A percentile compares a stretch with the other conserved stretches of the same genome.
These are phyloP conservation scores for Laspeyria flexula DNA, from an alignment of 2,888 invertebrate genomes.

Conservation along the genomic window DNA sequence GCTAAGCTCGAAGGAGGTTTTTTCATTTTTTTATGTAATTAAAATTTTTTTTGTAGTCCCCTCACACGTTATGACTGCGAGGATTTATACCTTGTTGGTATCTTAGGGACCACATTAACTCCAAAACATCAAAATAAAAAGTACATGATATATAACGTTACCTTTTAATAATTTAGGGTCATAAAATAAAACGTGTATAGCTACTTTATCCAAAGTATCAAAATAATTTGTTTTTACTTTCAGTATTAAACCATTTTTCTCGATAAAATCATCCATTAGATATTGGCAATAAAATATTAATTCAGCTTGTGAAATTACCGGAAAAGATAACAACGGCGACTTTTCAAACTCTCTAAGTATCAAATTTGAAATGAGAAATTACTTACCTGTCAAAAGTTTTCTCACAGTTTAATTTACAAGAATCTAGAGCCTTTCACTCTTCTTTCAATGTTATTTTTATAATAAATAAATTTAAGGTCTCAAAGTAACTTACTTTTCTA, in stretches of 20 bases:
- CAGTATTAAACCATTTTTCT: conserved; percentile 1
- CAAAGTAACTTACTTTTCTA: conserved; percentile 60
- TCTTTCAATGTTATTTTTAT: conserved; percentile 13
- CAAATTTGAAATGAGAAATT: conserved; percentile 34
- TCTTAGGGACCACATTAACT: no score
- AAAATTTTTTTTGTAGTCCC: no score
- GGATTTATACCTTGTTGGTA: no score
- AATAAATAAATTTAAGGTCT: conserved; percentile 1
- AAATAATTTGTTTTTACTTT: background rate
- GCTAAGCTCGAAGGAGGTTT: no score
- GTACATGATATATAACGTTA: no score
- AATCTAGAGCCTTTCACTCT: conserved; percentile 17
- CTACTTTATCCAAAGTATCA: background rate
- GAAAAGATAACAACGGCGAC: conserved; percentile 35
- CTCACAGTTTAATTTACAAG: conserved; percentile 33
- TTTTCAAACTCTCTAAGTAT: conserved; percentile 25
- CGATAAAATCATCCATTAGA: conserved; percentile 8
- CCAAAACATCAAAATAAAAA: no score
- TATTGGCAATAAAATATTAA: conserved; percentile 24
- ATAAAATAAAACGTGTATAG: background rate
- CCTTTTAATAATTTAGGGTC: conserved; percentile 1
- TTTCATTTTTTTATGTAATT: no score
- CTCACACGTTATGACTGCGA: no score
- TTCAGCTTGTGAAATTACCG: conserved; percentile 25
- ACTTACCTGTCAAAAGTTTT: conserved; percentile 41